Evolutionary conservation across 2,113 vertebrate species (phyloP).

Genomic region (Mus spicilegus): DNA sequence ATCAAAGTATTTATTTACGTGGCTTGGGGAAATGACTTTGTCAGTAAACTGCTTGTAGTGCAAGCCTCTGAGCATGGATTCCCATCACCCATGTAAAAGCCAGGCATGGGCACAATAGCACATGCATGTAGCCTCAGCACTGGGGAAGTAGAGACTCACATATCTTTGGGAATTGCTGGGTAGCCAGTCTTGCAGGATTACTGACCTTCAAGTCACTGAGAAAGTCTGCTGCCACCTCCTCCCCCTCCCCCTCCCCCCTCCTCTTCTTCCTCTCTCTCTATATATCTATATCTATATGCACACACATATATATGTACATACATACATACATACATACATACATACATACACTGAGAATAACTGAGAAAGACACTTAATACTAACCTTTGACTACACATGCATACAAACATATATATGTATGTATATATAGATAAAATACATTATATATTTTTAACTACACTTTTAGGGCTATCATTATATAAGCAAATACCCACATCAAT

Average conservation of each 20-base stretch:
- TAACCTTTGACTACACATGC: not conserved
- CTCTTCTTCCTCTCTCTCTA: no score
- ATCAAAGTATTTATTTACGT: not conserved
- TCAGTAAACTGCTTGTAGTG: not conserved
- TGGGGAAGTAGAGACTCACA: not conserved
- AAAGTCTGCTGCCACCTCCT: not conserved
- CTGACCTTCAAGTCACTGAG: not conserved
- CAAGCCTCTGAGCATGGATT: not conserved
- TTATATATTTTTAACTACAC: not conserved
- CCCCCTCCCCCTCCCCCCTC: no score
- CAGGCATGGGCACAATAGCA: no score
- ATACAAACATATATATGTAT: not conserved
- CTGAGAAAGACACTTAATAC: not conserved
- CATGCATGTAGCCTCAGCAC: not conserved
- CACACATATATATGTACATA: no score
- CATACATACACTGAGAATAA: not conserved
- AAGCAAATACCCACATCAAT: not conserved
- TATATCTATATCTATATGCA: no score
- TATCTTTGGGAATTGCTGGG: not conserved
- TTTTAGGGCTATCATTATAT: not conserved
- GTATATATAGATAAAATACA: not conserved
- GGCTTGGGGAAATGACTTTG: not conserved
- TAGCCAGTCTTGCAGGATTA: not conserved
- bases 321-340: no score
- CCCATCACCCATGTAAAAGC: not conserved